Base-by-base conservation (phyloP, 2,888 invertebrate species). In the Folsomia candida region DNA sequence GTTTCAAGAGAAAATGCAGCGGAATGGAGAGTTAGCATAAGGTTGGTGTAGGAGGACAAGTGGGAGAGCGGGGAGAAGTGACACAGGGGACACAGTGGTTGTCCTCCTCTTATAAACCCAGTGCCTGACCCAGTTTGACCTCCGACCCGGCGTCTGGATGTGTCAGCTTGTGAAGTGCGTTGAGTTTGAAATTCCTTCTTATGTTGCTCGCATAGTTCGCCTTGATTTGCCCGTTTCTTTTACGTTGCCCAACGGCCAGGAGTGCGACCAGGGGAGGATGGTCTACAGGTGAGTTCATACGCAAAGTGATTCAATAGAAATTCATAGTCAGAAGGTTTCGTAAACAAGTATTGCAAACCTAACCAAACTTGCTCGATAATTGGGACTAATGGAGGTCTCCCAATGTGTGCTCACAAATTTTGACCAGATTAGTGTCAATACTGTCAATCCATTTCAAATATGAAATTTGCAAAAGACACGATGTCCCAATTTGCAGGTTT, bases 101-200 rank as follows among this genome's bases (percentile, higher is more conserved):
- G n/a, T 18, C 47, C 11, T 54, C 54, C 3, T 54, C 54, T n/a
- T 9, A 3, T n/a, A n/a, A n/a, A n/a, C n/a, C 18, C 18, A 25
- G 22, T 59, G 22, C 18, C 14, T 20, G 59, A 18, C 18, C 4
- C 59, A 25, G 25, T 20, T 26, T 59, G 59, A 59, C 59, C 59
- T 59, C 59, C 25, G 25, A 59, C 25, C 25, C 26, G 22, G 62
- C 14, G 37, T 6, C 18, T 18, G 62, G 68, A 75, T 75, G 75
- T 75, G 75, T 68, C 70, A 75, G 64, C 70, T 72, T 67, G 75
- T 75, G 29, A 75, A 75, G 75, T 75, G 75, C 61, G 75, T 75
- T 22, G 72, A 75, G 67, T 75, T 72, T 67, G 75, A 75, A 68
- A 75, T 75, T 69, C 72, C 72, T 68, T 72, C 75, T 75, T 75